Evolutionary conservation across 1,140 invertebrate genomes (phyloP).

Genomic region (Leptoteleia sp.): DNA sequence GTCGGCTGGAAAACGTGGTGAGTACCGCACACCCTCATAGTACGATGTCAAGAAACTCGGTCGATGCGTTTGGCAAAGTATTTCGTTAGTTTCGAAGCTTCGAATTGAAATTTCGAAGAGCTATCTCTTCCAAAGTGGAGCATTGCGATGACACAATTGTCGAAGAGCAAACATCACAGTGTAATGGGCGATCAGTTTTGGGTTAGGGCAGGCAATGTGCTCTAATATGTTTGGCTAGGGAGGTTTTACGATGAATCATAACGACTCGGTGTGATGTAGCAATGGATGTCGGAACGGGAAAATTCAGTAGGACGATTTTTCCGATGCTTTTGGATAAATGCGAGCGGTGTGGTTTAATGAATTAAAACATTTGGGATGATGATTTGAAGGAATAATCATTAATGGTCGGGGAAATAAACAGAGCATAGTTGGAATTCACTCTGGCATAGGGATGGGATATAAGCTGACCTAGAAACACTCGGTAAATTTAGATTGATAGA

Average conservation of each 20-base stretch:
- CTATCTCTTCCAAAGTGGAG: neutral
- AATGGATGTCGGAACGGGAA: no score
- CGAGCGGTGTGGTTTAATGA: neutral
- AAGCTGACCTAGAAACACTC: constrained; percentile 5
- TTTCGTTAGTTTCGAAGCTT: neutral
- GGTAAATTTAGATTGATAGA: neutral
- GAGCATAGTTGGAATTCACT: neutral
- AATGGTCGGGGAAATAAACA: no score
- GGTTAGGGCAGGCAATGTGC: neutral
- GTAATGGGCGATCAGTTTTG: neutral
- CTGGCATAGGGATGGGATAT: neutral
- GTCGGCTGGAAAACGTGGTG: constrained; percentile 16
- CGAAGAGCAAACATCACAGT: neutral
- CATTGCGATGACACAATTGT: constrained; percentile 3
- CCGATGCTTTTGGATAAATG: no score
- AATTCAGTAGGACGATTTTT: no score
- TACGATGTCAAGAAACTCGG: constrained; percentile 13
- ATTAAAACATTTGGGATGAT: constrained; percentile 2
- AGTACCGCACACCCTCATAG: constrained; percentile 9
- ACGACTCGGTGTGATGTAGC: no score
- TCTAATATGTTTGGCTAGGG: neutral
- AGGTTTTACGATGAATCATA: no score
- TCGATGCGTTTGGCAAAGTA: constrained; percentile 49
- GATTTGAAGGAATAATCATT: neutral
- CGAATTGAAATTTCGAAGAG: neutral